Conservation (phyloP, 2,113 vertebrate species). For the Pterocles orientalis region DNA sequence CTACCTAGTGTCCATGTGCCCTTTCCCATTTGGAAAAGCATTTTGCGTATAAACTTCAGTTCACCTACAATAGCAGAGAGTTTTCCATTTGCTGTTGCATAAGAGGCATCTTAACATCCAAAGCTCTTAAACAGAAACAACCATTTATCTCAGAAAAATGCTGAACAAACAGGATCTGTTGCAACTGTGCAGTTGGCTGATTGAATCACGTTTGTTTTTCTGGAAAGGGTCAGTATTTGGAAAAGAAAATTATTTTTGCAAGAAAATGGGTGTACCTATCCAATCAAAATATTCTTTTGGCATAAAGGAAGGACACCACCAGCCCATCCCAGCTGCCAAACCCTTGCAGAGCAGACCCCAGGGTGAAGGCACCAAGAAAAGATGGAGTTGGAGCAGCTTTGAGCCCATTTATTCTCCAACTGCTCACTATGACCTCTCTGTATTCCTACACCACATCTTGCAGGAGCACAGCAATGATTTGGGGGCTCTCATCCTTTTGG, state of each 20-base stretch:
- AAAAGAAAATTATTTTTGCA: background rate
- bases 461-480: accelerated
- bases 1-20: accelerated
- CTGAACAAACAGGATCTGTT: background rate
- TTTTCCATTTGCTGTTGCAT: background rate
- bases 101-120: background rate
- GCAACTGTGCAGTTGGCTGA: background rate
- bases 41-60: background rate
- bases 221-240: background rate
- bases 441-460: background rate
- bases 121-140: background rate
- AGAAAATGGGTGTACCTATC: background rate
- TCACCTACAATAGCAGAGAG: accelerated
- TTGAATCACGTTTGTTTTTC: background rate
- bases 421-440: background rate
- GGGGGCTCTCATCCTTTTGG: background rate
- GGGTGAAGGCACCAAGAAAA: background rate
- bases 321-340: background rate
- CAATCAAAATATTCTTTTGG: background rate
- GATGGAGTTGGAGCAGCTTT: background rate
- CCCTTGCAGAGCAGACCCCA: background rate
- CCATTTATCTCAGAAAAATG: background rate
- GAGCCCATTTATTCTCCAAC: background rate
- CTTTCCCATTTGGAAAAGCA: background rate
- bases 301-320: background rate